phyloP scores from a whole-genome alignment of 92 coral and sea anemone genomes.

The Porites divaricata region DNA sequence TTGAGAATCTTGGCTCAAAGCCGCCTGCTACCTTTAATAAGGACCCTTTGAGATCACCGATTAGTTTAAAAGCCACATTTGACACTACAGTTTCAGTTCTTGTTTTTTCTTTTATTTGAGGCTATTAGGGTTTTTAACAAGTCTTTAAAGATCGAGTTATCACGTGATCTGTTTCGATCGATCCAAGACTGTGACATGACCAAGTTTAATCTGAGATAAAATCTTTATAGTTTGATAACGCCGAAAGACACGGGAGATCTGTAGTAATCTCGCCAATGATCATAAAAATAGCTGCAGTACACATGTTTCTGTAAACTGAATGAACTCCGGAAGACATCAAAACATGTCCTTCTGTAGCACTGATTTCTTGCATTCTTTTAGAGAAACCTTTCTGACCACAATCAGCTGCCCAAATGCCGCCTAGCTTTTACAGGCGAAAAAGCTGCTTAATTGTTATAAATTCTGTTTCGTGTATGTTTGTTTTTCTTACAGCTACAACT shows the following conservation, averaged over 20 bases:
- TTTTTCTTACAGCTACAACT: slow-evolving; percentile 4
- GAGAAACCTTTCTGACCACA: neutral
- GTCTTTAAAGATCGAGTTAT: neutral
- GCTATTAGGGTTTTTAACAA: no score
- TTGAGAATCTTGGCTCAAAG: slow-evolving; percentile 27
- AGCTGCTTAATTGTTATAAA: neutral
- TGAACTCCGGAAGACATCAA: slow-evolving; percentile 20
- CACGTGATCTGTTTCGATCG: neutral
- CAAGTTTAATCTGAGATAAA: slow-evolving; percentile 28
- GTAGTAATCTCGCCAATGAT: slow-evolving; percentile 19
- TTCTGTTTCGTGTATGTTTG: slow-evolving; percentile 26
- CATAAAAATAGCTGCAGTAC: slow-evolving; percentile 20
- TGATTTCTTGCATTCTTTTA: neutral
- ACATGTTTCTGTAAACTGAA: slow-evolving; percentile 41
- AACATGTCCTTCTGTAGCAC: neutral
- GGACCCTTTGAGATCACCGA: neutral
- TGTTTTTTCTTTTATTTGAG: no score
- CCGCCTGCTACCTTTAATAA: neutral
- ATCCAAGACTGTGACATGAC: slow-evolving; percentile 5
- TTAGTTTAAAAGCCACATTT: neutral
- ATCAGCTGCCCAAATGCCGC: neutral
- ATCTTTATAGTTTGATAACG: slow-evolving; percentile 46
- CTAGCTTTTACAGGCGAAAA: neutral
- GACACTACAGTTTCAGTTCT: neutral
- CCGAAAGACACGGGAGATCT: slow-evolving; percentile 31